Evolutionary conservation across 2,888 invertebrate genomes (phyloP).

Genomic region (Spialia ferax): DNA sequence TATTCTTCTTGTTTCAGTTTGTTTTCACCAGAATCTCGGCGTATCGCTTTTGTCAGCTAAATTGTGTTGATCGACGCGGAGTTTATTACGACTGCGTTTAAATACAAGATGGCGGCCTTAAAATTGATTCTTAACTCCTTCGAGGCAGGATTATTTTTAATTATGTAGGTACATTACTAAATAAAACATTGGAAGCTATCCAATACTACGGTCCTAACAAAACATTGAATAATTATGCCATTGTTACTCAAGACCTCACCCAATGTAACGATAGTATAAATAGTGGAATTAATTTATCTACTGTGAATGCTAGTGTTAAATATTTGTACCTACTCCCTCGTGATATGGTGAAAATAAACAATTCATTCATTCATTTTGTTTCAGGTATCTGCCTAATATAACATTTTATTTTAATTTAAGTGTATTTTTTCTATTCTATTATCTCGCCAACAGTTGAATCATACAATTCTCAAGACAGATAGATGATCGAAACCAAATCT

Average conservation of each 20-base stretch:
- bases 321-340: too few relatives aligned
- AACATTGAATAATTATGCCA: background rate
- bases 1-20: constrained; percentile 53
- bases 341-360: too few relatives aligned
- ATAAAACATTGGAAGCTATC: background rate
- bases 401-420: too few relatives aligned
- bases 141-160: background rate
- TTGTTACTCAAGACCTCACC: background rate
- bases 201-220: background rate
- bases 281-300: too few relatives aligned
- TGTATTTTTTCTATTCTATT: too few relatives aligned
- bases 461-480: constrained; percentile 37
- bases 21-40: constrained; percentile 51
- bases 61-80: constrained; percentile 48
- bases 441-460: constrained; percentile 19
- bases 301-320: too few relatives aligned
- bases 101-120: background rate
- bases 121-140: background rate
- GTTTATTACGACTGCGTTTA: constrained; percentile 21
- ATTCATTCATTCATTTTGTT: too few relatives aligned
- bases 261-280: background rate
- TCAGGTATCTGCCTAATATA: too few relatives aligned
- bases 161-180: background rate
- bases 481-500: constrained; percentile 39
- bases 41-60: constrained; percentile 47